Evolutionary conservation across 2,113 vertebrate genomes (phyloP).

Genomic region (Scytalopus superciliaris): DNA sequence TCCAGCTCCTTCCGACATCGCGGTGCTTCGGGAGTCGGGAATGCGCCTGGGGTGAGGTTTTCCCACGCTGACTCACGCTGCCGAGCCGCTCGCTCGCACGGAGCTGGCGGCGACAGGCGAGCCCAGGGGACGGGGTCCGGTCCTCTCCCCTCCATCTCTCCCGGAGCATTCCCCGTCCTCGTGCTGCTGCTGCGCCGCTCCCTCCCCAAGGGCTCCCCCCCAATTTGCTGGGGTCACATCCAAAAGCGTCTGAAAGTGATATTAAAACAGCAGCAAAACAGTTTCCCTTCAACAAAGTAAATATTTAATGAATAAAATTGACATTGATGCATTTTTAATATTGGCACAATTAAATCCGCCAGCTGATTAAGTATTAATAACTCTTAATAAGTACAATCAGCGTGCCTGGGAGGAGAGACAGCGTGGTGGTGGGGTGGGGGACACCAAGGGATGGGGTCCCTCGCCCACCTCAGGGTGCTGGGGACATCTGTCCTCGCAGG

Average conservation of each 20-base stretch:
- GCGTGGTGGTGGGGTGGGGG: not conserved
- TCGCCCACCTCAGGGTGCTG: fast-evolving
- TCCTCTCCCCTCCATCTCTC: not conserved
- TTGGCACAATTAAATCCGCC: conserved; percentile 71
- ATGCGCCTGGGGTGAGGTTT: not conserved
- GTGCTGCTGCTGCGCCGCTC: fast-evolving
- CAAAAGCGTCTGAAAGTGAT: conserved; percentile 56
- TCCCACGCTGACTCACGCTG: conserved; percentile 59
- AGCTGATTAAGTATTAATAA: conserved; percentile 75
- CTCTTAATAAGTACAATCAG: conserved; percentile 72
- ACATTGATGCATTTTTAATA: conserved; percentile 77
- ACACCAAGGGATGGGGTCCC: not conserved
- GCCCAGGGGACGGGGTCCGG: not conserved
- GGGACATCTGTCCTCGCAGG: not conserved
- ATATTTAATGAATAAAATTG: conserved; percentile 76
- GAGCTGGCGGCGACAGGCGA: not conserved
- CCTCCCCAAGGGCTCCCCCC: not conserved
- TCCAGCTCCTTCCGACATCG: not conserved
- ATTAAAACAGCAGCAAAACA: conserved; percentile 73
- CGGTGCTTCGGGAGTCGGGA: not conserved
- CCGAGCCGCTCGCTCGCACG: not conserved
- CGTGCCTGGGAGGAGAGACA: conserved; percentile 45
- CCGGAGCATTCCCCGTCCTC: not conserved
- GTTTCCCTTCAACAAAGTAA: conserved; percentile 70
- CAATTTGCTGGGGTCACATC: conserved; percentile 19